Base-by-base conservation (phyloP, 2,113 vertebrate species). In the Calyptommatus sinebrachiatus region DNA sequence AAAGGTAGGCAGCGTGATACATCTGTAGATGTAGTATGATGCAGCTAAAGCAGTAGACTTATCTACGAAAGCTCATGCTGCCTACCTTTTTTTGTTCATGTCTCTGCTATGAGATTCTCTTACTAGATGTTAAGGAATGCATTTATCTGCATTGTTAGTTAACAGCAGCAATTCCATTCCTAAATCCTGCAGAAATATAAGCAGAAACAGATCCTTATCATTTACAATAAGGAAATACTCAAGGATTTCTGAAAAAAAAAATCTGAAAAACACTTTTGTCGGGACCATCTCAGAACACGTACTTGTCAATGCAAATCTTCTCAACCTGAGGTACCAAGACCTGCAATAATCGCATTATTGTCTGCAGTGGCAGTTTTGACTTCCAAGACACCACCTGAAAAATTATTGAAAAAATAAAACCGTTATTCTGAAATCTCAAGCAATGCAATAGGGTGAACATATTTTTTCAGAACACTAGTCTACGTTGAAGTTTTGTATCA, bases 251-350 rank as follows among this genome's bases (percentile, higher is more conserved):
- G 35, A 41, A 41, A 41, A 41, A 41, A 41, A 41, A 5, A 41
- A 41, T 41, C 35, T 41, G 35, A 41, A 41, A 41, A 41, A 41
- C 35, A 41, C 35, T 41, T 41, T 41, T 4, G 35, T 5, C 5
- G 35, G 5, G 35, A 41, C 35, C 35, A 41, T 41, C 35, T 41
- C 35, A 41, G 35, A 41, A 72, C 10, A 72, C 94, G 83, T 91
- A 99, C 98, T 99, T 99, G 93, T 99, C 98, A 4, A 99, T 99
- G 92, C 98, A 99, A 93, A 99, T 99, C 93, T 99, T 99, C 91
- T 99, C 98, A 92, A 99, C 98, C 88, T 99, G 98, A 28, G 98
- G 98, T 3, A 99, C 98, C 79, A 99, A 92, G 72, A 99, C 98
- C 91, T 99, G 98, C 22, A 99, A 92, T 65, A 99, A 94, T 21